Evolutionary conservation across 1,140 invertebrate genomes (phyloP).

Genomic region (Notospermus geniculatus): DNA sequence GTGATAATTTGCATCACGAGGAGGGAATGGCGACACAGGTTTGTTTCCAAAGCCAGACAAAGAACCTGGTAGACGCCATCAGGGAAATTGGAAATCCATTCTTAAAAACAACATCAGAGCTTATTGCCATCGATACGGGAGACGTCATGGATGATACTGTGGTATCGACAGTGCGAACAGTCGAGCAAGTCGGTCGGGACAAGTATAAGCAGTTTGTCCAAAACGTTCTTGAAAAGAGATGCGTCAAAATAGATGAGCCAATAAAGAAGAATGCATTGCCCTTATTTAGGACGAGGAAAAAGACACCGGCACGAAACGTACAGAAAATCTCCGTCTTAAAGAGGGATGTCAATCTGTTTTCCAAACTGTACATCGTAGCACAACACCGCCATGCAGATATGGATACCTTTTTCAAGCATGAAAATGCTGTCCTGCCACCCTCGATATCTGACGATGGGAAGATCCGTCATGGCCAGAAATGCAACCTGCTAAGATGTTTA

Average conservation of each 20-base stretch:
- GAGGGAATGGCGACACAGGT: conserved; percentile 13
- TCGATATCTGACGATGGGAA: conserved; percentile 25
- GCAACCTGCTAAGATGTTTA: no score
- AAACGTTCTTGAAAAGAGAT: not conserved
- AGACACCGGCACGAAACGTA: not conserved
- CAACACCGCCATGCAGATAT: conserved; percentile 28
- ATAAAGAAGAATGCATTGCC: conserved; percentile 20
- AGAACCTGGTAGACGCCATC: conserved; percentile 6
- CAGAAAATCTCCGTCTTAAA: conserved; percentile 10
- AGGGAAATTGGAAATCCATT: conserved; percentile 26
- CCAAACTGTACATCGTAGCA: conserved; percentile 22
- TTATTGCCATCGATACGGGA: conserved; percentile 15
- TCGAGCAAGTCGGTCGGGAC: no score
- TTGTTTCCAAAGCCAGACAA: conserved; percentile 14
- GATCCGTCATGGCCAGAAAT: no score
- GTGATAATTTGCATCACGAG: conserved; percentile 12
- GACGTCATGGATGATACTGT: no score
- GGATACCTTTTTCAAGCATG: conserved; percentile 30
- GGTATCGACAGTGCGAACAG: no score
- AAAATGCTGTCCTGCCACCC: conserved; percentile 28
- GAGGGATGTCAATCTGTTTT: conserved; percentile 21
- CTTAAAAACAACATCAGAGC: conserved; percentile 17
- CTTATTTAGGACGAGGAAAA: conserved; percentile 8
- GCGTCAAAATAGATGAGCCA: conserved; percentile 4
- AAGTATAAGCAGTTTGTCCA: conserved; percentile 9